These are phyloP conservation scores for Eonycteris spelaea DNA, from an alignment of 2,113 vertebrate genomes.

Conservation along the genomic window DNA sequence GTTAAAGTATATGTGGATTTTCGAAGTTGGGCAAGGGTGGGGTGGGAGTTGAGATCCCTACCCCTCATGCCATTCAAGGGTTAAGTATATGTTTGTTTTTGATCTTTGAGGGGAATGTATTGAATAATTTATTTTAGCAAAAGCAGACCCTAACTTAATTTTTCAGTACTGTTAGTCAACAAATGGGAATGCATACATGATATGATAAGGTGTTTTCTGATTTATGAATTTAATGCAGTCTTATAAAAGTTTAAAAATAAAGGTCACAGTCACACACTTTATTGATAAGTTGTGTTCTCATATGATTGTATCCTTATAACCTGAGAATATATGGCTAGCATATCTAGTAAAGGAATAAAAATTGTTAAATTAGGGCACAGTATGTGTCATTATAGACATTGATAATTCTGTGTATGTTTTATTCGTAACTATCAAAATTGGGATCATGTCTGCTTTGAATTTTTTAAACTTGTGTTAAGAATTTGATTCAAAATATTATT, in stretches of 20 bases:
- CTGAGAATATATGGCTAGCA: neutral
- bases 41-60: neutral
- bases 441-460: neutral
- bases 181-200: neutral
- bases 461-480: neutral
- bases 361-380: neutral
- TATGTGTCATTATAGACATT: neutral
- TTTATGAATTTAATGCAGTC: neutral
- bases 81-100: neutral
- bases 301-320: neutral
- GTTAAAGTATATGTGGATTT: neutral
- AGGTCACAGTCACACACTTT: neutral
- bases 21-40: neutral
- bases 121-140: constrained; percentile 8
- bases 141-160: neutral
- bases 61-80: neutral
- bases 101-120: neutral
- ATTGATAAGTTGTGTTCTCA: neutral
- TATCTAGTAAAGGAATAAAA: neutral
- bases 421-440: neutral
- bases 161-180: neutral
- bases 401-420: neutral
- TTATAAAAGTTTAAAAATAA: neutral
- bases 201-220: neutral
- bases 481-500: neutral